Conservation (phyloP, 2,888 invertebrate genomes). For the Phyllotreta striolata region DNA sequence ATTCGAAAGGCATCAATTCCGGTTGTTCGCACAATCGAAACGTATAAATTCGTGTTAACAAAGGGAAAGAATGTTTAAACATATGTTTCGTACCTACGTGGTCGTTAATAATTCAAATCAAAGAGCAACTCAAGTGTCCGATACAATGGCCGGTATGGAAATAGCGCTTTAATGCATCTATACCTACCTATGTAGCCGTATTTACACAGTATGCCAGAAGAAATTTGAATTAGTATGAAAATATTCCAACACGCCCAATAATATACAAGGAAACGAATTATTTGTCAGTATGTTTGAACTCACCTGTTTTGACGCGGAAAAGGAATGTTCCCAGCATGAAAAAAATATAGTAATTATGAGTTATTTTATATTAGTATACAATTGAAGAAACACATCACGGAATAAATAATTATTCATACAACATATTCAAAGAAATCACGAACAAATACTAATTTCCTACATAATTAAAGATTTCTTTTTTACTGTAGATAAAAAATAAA, state of each 20-base stretch:
- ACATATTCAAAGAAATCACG: too few species aligned
- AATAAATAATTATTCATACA: too few species aligned
- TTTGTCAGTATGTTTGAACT: slow-evolving; percentile 1
- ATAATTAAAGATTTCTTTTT: too few species aligned
- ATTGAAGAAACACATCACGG: too few species aligned
- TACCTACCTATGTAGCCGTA: background rate
- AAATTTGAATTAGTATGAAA: slow-evolving; percentile 2
- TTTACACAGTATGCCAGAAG: slow-evolving; percentile 1
- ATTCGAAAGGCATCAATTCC: too few species aligned
- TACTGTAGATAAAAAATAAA: too few species aligned
- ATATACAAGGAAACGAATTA: background rate
- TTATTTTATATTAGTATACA: too few species aligned
- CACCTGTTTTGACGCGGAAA: background rate
- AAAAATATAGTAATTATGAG: too few species aligned
- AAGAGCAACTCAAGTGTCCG: slow-evolving; percentile 36
- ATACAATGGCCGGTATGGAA: slow-evolving; percentile 32
- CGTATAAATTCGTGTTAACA: slow-evolving; percentile 28
- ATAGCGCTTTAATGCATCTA: background rate
- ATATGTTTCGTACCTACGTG: slow-evolving; percentile 40
- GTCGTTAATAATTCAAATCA: slow-evolving; percentile 38
- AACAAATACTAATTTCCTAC: too few species aligned
- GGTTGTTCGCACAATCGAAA: slow-evolving; percentile 22
- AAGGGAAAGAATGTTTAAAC: slow-evolving; percentile 37
- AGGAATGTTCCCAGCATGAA: too few species aligned
- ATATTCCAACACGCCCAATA: background rate